Evolutionary conservation across 2,113 vertebrate genomes (phyloP), one percentile per base, ranked within the genome.

Genomic region (Diglossa brunneiventris): DNA sequence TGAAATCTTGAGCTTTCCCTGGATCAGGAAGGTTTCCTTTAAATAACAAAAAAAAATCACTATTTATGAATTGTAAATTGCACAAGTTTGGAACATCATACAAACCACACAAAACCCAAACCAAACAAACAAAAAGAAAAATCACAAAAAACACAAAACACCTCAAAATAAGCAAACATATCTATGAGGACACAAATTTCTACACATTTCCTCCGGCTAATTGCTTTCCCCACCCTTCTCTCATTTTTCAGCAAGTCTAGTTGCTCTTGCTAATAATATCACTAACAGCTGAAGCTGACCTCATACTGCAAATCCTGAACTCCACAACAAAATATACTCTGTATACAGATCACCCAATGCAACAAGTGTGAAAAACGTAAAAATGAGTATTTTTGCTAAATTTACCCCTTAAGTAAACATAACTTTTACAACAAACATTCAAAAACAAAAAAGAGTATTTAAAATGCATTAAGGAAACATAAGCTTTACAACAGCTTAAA

Each of bases 1-100:
- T 99, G 97, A 99, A 99, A 97, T 99, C 99, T 97, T 99, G 99
- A 56, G 99, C 99, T 96, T 99, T 99, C n/a, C 99, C 99, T 21
- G 99, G 99, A 97, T 99, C 99, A 59, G 99, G 99, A 88, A 99
- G 98, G 95, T 99, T 99, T 96, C 98, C 99, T 99, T 96, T 79
- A 97, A 97, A 85, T 39, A 95, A 96, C 26, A 64, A 97, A 96
- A 96, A 90, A 26, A 85, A 80, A 67, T 84, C 72, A 50, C 10
- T 58, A 6, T 33, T 80, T 81, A 92, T n/a, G 28, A 24, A 74
- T 3, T 50, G 11, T 61, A 80, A 61, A 58, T 86, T 61, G 62
- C 8, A 52, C 5, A 62, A 69, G 7, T 73, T 69, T 52, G 8
- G 42, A 94, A 47, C 11, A 11, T 37, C 14, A 64, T 17, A 72